These are phyloP conservation scores for Lordiphosa fenestrarum DNA, from an alignment of 2,888 invertebrate genomes.

Conservation along the genomic window DNA sequence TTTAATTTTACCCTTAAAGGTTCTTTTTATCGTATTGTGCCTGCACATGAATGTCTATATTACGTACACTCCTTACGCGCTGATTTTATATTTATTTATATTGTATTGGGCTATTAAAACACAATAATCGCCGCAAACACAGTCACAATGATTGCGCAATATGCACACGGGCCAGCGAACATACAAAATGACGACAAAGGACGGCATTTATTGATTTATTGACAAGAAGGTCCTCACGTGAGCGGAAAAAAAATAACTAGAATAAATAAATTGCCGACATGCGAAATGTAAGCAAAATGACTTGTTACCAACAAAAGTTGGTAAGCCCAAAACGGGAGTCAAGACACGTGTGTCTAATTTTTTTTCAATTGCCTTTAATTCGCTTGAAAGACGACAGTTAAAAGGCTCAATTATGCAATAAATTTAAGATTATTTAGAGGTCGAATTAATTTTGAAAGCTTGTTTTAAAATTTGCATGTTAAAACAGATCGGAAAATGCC, in stretches of 20 bases:
- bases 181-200: slow-evolving; percentile 49
- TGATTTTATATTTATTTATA: slow-evolving; percentile 39
- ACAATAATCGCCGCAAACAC: slow-evolving; percentile 51
- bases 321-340: not conserved
- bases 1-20: slow-evolving; percentile 45
- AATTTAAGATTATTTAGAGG: too few species aligned
- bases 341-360: slow-evolving; percentile 7
- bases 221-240: slow-evolving; percentile 26
- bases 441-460: too few species aligned
- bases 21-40: slow-evolving; percentile 16
- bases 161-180: slow-evolving; percentile 64
- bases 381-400: too few species aligned
- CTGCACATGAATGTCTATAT: slow-evolving; percentile 46
- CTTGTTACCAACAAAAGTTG: slow-evolving; percentile 3
- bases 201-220: slow-evolving; percentile 63
- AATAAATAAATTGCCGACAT: slow-evolving; percentile 10
- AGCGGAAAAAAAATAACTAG: not conserved
- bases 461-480: too few species aligned
- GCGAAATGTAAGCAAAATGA: slow-evolving; percentile 4
- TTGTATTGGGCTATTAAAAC: slow-evolving; percentile 64
- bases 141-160: slow-evolving; percentile 62
- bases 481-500: too few species aligned
- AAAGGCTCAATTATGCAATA: too few species aligned
- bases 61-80: slow-evolving; percentile 6
- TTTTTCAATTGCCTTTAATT: slow-evolving; percentile 3